A percentile compares a stretch with the other conserved stretches of the same genome.
phyloP scores from a whole-genome alignment of 2,888 invertebrate genomes.

The Scaptomyza parva region DNA sequence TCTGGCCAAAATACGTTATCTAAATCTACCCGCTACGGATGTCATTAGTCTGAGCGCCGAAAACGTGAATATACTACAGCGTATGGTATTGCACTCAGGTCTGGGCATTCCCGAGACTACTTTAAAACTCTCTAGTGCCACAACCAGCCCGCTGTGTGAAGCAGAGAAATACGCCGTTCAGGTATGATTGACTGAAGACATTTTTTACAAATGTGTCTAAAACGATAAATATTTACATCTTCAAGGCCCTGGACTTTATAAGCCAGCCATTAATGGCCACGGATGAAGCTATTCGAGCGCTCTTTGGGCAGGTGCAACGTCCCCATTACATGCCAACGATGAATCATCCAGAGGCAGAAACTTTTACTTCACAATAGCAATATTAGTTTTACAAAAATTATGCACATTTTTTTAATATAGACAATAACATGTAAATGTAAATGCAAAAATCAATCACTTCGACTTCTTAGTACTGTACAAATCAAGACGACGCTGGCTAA shows the following conservation, averaged over 20 bases:
- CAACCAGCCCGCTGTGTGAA: conserved; percentile 81
- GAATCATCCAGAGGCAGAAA: conserved; percentile 4
- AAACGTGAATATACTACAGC: conserved; percentile 84
- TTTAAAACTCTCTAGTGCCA: conserved; percentile 78
- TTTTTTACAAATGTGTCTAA: too few relatives aligned
- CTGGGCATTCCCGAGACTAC: conserved; percentile 83
- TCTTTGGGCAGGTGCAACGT: conserved; percentile 83
- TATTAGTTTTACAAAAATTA: conserved; percentile 1
- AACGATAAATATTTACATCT: not conserved
- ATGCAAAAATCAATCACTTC: conserved; percentile 29
- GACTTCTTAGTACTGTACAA: conserved; percentile 86
- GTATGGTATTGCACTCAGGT: conserved; percentile 84
- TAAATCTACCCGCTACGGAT: conserved; percentile 83
- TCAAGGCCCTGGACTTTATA: conserved; percentile 80
- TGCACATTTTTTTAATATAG: conserved; percentile 8
- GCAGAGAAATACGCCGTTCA: conserved; percentile 83
- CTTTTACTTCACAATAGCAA: not conserved
- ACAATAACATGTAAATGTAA: conserved; percentile 8
- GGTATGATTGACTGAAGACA: conserved; percentile 47
- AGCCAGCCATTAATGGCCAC: conserved; percentile 84
- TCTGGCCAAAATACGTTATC: conserved; percentile 82
- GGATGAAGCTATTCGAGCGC: conserved; percentile 84
- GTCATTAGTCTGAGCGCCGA: conserved; percentile 83
- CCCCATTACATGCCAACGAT: conserved; percentile 56
- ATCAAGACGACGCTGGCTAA: conserved; percentile 90